These are phyloP conservation scores for Himalopsyche kuldschensis DNA, from an alignment of 2,888 invertebrate genomes.

Conservation along the genomic window DNA sequence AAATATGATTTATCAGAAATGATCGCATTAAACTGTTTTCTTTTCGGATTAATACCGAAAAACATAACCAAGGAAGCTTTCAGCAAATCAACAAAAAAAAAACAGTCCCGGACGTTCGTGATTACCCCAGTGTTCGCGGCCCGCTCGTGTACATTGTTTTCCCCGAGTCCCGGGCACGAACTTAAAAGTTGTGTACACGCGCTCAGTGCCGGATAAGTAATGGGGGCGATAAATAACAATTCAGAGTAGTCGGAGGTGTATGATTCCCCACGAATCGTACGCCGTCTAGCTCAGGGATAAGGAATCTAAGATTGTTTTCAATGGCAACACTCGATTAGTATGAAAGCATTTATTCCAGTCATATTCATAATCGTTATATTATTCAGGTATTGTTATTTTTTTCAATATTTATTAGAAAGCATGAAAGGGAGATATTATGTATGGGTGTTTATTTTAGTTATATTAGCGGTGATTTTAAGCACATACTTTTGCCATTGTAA, in stretches of 20 bases:
- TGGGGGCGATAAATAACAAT: constrained; percentile 31
- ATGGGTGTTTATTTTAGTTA: too few species aligned
- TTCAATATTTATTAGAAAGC: too few species aligned
- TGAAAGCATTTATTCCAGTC: too few species aligned
- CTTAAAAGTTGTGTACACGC: constrained; percentile 1
- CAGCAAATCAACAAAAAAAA: background rate
- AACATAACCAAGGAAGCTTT: background rate
- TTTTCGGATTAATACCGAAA: background rate
- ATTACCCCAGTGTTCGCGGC: background rate
- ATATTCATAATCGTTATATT: too few species aligned
- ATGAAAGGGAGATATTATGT: too few species aligned
- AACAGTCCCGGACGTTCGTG: background rate
- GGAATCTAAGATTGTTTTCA: background rate
- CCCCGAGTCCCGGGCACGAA: constrained; percentile 2
- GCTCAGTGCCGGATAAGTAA: constrained; percentile 14
- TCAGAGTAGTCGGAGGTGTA: constrained; percentile 5
- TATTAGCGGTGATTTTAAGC: too few species aligned
- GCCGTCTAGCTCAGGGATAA: background rate
- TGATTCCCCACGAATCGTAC: background rate
- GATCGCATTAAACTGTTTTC: background rate
- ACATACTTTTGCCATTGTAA: too few species aligned
- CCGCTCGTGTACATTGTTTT: background rate
- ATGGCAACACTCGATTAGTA: background rate
- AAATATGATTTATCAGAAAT: background rate
- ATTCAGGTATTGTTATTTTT: too few species aligned